Evolutionary conservation across 2,888 invertebrate species (phyloP).

Genomic region (Glaucopsyche alexis): DNA sequence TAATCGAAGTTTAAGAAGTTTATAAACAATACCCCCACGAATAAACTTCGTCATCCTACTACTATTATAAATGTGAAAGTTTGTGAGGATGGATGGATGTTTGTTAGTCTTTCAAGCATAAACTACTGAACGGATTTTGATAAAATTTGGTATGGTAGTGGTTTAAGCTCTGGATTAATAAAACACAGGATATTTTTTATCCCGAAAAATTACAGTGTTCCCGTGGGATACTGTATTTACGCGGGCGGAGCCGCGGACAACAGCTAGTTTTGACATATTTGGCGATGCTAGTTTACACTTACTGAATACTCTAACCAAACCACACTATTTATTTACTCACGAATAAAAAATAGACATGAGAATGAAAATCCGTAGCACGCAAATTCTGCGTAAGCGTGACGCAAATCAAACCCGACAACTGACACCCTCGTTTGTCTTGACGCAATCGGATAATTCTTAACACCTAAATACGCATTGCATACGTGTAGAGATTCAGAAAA

Average conservation of each 20-base stretch:
- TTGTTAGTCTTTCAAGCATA: no score
- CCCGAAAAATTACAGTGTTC: no score
- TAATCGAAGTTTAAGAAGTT: background rate
- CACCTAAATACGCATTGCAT: background rate
- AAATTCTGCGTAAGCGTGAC: background rate
- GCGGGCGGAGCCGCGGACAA: no score
- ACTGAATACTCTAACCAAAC: background rate
- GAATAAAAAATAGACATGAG: background rate
- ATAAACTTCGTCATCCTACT: no score
- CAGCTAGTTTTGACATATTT: background rate
- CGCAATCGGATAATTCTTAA: background rate
- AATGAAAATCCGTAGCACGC: background rate
- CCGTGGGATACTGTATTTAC: no score
- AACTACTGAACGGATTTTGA: no score
- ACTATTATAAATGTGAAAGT: no score
- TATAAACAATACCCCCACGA: background rate
- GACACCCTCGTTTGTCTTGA: conserved; percentile 10
- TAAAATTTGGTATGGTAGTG: no score
- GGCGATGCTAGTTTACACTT: background rate
- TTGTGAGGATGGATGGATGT: no score
- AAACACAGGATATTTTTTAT: no score
- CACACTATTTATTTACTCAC: background rate
- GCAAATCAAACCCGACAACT: conserved; percentile 13
- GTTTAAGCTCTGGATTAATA: no score
- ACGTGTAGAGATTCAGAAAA: background rate